Evolutionary conservation across 2,113 vertebrate genomes (phyloP), one percentile per base, ranked within the genome.

Genomic region (Rhabdornis inornatus): DNA sequence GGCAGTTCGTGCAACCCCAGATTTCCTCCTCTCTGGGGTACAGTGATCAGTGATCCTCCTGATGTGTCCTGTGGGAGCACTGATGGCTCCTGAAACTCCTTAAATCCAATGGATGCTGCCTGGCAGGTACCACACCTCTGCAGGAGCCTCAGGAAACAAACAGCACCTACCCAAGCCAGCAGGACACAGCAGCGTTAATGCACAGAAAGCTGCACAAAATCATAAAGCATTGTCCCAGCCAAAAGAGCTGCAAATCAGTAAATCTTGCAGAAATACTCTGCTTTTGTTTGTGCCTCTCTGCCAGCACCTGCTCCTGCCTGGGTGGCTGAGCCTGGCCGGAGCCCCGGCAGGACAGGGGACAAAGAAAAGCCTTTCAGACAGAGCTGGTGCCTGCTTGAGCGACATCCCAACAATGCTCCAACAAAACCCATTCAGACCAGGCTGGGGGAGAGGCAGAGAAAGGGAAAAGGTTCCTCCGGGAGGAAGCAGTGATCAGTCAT

Each of bases 101-200:
- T 9, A 47, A 64, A 79, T 15, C 61, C 1, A 0, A 7, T 1
- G 37, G 55, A 45, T 50, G 66, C 37, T 79, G 80, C 64, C 33
- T 75, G 76, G 47, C 13, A 24, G 68, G 65, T 71, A 53, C 18
- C 61, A 56, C 20, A 39, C 8, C 1, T 2, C 68, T 47, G 55
- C 71, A 33, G 0, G 0, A 93, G 25, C 17, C 59, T 66, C 15
- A 3, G 49, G 64, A 61, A 77, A 30, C 45, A 63, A 92, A 86
- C 12, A 15, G 14, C 0, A 0, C 31, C 0, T 0, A 6, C 35
- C 40, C 1, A 3, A 63, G 44, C 25, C 0, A 0, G 31, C 4
- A 28, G 42, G 50, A 65, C 35, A 20, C 10, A 4, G 13, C 0
- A 0, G 8, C 23, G 39, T 3, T 1, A 1, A 22, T 6, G 44